A percentile compares a stretch with the other conserved stretches of the same genome.
These are phyloP conservation scores for Holothuria leucospilota DNA, from an alignment of 53 echinoderm and acorn worm genomes.

Conservation along the genomic window DNA sequence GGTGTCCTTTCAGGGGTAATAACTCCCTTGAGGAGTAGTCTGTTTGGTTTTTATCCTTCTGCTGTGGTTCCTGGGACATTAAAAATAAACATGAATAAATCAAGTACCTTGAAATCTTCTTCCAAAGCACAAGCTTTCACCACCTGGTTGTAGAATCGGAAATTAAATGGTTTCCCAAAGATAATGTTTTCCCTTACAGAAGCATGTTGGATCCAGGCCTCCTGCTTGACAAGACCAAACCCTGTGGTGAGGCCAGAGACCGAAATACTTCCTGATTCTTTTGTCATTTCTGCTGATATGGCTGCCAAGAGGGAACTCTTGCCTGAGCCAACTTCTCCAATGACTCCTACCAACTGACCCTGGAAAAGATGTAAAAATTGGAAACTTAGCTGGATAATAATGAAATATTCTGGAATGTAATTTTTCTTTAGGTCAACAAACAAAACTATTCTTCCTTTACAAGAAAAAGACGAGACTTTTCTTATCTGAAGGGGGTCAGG, in stretches of 20 bases:
- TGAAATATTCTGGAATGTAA: too few relatives aligned
- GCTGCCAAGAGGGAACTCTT: slow-evolving; percentile 97
- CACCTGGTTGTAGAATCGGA: slow-evolving; percentile 72
- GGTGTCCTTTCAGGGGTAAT: too few relatives aligned
- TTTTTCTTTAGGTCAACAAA: too few relatives aligned
- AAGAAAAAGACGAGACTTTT: too few relatives aligned
- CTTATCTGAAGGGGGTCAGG: too few relatives aligned
- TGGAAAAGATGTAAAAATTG: slow-evolving; percentile 15
- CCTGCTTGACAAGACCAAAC: slow-evolving; percentile 90
- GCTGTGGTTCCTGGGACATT: too few relatives aligned
- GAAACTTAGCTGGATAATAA: too few relatives aligned
- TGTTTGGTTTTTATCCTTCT: too few relatives aligned
- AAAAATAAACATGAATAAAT: too few relatives aligned
- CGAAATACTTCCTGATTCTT: slow-evolving; percentile 73
- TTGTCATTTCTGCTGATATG: slow-evolving; percentile 89
- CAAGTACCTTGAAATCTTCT: slow-evolving; percentile 85
- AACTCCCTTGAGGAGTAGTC: too few relatives aligned
- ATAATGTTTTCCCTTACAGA: slow-evolving; percentile 90
- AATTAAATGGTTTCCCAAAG: slow-evolving; percentile 80
- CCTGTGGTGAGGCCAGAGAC: slow-evolving; percentile 72
- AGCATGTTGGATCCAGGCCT: slow-evolving; percentile 96
- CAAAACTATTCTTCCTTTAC: too few relatives aligned
- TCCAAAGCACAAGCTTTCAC: slow-evolving; percentile 88
- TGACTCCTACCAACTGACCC: slow-evolving; percentile 95
- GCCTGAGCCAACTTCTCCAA: slow-evolving; percentile 92